A percentile compares a stretch with the other conserved stretches of the same genome.
These are phyloP conservation scores for Malthinus seriepunctatus DNA, from an alignment of 2,888 invertebrate species.

Conservation along the genomic window DNA sequence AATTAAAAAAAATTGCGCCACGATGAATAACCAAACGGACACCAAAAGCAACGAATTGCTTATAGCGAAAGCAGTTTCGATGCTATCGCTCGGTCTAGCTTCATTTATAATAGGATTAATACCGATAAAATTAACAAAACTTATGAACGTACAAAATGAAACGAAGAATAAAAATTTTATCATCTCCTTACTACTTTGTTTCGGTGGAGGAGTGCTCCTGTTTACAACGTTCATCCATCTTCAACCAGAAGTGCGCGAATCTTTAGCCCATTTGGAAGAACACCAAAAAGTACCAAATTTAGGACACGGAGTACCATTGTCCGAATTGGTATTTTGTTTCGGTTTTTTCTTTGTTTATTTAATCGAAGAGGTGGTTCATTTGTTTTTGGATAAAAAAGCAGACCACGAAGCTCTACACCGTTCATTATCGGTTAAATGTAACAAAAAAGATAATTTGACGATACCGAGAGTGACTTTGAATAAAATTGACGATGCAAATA, in stretches of 20 bases:
- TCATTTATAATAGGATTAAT: constrained; percentile 63
- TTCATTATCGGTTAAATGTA: constrained; percentile 59
- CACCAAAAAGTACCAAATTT: constrained; percentile 54
- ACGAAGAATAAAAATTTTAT: constrained; percentile 56
- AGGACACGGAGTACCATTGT: constrained; percentile 57
- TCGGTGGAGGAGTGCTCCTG: constrained; percentile 68
- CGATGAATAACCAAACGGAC: neutral
- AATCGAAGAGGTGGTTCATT: constrained; percentile 65
- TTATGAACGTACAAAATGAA: constrained; percentile 46
- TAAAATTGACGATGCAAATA: constrained; percentile 48
- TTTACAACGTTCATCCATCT: constrained; percentile 68
- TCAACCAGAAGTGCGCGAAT: constrained; percentile 67
- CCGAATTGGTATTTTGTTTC: constrained; percentile 63
- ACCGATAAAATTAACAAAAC: constrained; percentile 54
- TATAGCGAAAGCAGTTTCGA: constrained; percentile 62
- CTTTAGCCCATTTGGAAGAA: constrained; percentile 56
- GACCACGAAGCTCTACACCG: constrained; percentile 57
- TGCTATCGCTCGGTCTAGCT: constrained; percentile 61
- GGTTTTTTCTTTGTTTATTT: constrained; percentile 69
- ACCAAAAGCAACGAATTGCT: constrained; percentile 46
- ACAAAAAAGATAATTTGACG: constrained; percentile 47
- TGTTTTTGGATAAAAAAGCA: constrained; percentile 55
- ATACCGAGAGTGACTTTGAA: constrained; percentile 49
- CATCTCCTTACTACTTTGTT: constrained; percentile 63
- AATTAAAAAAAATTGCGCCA: neutral